Percentiles rank a stretch among this genome's conserved stretches.
Evolutionary conservation across 2,888 invertebrate species (phyloP).

Genomic region (Micoletzkya japonica): DNA sequence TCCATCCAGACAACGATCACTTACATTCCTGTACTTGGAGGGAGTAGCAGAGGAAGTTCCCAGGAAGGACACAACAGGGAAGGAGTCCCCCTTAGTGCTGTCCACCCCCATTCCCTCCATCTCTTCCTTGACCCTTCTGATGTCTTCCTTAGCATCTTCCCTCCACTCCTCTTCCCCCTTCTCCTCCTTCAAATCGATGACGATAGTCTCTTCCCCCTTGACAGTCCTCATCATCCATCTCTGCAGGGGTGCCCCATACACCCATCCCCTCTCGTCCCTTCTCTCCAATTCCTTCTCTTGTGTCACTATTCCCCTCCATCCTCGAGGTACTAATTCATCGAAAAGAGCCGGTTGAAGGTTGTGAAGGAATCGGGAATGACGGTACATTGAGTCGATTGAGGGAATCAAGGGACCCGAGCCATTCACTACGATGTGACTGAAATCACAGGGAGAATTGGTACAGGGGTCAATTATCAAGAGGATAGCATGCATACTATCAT

Average conservation of each 20-base stretch:
- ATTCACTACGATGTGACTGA: conserved; percentile 49
- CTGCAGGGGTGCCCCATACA: conserved; percentile 42
- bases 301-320: conserved; percentile 42
- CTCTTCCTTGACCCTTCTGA: conserved; percentile 33
- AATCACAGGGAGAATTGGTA: not conserved
- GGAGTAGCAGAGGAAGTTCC: conserved; percentile 61
- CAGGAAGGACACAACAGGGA: conserved; percentile 68
- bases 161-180: conserved; percentile 20
- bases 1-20: not conserved
- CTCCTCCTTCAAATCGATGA: conserved; percentile 39
- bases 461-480: too few species aligned
- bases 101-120: not conserved
- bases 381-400: conserved; percentile 51
- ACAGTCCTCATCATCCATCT: conserved; percentile 43
- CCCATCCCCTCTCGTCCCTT: conserved; percentile 26
- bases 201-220: conserved; percentile 42
- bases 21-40: conserved; percentile 56
- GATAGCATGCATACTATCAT: too few species aligned
- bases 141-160: conserved; percentile 32
- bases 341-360: conserved; percentile 47
- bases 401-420: conserved; percentile 48
- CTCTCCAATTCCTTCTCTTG: conserved; percentile 31
- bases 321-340: conserved; percentile 44
- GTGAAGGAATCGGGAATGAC: conserved; percentile 36
- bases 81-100: not conserved